These are phyloP conservation scores for Limanda limanda DNA, from an alignment of 2,113 vertebrate genomes.

Conservation along the genomic window DNA sequence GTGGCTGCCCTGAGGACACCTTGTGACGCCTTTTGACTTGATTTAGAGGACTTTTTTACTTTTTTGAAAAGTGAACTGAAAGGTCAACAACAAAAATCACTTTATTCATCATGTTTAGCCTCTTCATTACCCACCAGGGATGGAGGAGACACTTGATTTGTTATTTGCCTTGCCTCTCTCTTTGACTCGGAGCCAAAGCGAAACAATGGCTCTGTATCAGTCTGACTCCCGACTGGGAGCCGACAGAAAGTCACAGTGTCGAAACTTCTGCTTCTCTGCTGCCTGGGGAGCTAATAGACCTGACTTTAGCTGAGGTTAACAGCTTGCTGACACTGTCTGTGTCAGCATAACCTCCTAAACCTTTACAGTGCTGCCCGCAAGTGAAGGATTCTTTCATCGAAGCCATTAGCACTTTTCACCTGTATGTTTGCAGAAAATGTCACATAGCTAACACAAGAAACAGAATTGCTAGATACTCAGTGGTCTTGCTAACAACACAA, in stretches of 20 bases:
- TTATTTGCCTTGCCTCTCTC: slow-evolving; percentile 22
- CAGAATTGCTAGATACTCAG: neutral
- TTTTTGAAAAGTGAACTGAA: slow-evolving; percentile 35
- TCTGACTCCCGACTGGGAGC: slow-evolving; percentile 1
- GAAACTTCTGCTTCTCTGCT: slow-evolving; percentile 18
- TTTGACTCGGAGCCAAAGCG: slow-evolving; percentile 21
- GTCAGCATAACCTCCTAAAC: slow-evolving; percentile 14
- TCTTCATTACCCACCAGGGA: slow-evolving; percentile 44
- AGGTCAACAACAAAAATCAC: slow-evolving; percentile 49
- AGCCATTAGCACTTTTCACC: slow-evolving; percentile 8
- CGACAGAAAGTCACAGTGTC: slow-evolving; percentile 10
- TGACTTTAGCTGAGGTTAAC: slow-evolving; percentile 30
- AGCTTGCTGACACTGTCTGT: slow-evolving; percentile 1
- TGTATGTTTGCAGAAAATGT: neutral
- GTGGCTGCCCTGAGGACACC: neutral
- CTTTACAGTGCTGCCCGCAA: neutral
- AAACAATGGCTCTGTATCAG: slow-evolving; percentile 35
- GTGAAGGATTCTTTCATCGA: neutral
- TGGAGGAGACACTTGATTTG: slow-evolving; percentile 21
- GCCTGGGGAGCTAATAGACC: slow-evolving; percentile 4
- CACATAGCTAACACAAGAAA: neutral
- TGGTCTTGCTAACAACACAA: neutral
- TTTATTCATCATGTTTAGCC: slow-evolving; percentile 36
- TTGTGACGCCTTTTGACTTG: neutral
- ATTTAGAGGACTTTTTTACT: neutral